Evolutionary conservation across 1,140 invertebrate genomes (phyloP), one percentile per base, ranked within the genome.

Genomic region (Lepidurus couesii): DNA sequence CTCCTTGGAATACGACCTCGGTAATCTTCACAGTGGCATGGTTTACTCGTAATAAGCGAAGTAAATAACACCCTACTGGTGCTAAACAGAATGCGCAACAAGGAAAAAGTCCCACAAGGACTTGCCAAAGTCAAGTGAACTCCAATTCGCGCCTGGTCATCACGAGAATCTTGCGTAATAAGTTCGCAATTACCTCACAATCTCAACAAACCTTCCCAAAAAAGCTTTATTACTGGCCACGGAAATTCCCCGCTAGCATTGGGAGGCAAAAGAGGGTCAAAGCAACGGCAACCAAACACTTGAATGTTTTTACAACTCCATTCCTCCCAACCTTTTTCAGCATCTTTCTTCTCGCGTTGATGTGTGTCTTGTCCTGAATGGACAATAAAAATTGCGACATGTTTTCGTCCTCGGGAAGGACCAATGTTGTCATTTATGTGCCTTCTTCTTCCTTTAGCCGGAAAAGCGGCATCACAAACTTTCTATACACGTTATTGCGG

Each of bases 1-100:
- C 53, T 65, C 16, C 9, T 65, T 21, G 53, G 53, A 65, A 65
- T 65, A 65, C 53, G 53, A 65, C 53, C 53, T 65, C 53, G n/a
- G 53, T 65, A 21, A 21, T 65, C 53, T n/a, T 21, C 53, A 21
- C 53, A 65, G 21, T 16, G 13, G 53, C 53, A 65, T 65, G 16
- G 53, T 65, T 16, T n/a, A 7, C 53, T 65, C 53, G 0, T 65
- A 65, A 65, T 65, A 65, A 65, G 21, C 53, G 16, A 65, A 65
- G 53, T 65, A 65, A 65, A 65, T 9, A 65, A 65, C 53, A 65
- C 53, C 21, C 21, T 65, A 65, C 53, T n/a, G 21, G 0, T 65
- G 53, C 0, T 21, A 0, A 65, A 65, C 53, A 16, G 9, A 7
- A 7, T 6, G 53, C 21, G n/a, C 2, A 65, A 10, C 13, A 65